phyloP scores from a whole-genome alignment of 35 echinoderm and acorn worm species.

The Nesometra sesokonis region DNA sequence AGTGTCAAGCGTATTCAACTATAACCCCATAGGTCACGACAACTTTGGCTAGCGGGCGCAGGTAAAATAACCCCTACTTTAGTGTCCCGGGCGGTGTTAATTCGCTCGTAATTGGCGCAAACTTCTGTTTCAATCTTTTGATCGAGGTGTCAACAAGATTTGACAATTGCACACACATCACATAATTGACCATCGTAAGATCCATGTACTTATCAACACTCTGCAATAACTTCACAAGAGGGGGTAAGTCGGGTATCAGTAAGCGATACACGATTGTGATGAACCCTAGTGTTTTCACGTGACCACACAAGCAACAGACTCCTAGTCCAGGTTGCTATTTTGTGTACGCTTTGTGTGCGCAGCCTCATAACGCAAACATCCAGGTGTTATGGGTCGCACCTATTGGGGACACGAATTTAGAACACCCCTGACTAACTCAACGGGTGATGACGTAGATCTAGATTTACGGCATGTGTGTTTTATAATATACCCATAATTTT shows the following conservation, averaged over 20 bases:
- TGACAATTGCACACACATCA: not conserved
- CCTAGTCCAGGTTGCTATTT: too few relatives aligned
- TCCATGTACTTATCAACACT: not conserved
- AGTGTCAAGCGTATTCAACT: not conserved
- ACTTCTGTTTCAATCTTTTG: not conserved
- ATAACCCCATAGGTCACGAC: not conserved
- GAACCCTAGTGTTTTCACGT: not conserved
- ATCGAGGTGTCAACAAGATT: not conserved
- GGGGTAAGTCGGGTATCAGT: not conserved
- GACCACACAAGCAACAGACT: too few relatives aligned
- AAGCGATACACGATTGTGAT: not conserved
- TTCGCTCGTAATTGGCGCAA: not conserved
- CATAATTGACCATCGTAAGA: not conserved
- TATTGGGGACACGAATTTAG: too few relatives aligned
- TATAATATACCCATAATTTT: too few relatives aligned
- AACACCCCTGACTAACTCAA: too few relatives aligned
- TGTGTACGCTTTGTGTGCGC: too few relatives aligned
- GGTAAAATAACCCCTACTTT: not conserved
- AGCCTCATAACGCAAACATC: too few relatives aligned
- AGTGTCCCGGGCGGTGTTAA: not conserved
- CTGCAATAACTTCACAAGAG: not conserved
- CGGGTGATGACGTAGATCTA: too few relatives aligned
- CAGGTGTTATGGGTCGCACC: too few relatives aligned
- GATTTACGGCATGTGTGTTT: too few relatives aligned
- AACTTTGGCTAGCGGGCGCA: not conserved